Percentiles rank a stretch among this genome's conserved stretches.
These are phyloP conservation scores for Melanostigma gelatinosum DNA, from an alignment of 2,113 vertebrate genomes.

Conservation along the genomic window DNA sequence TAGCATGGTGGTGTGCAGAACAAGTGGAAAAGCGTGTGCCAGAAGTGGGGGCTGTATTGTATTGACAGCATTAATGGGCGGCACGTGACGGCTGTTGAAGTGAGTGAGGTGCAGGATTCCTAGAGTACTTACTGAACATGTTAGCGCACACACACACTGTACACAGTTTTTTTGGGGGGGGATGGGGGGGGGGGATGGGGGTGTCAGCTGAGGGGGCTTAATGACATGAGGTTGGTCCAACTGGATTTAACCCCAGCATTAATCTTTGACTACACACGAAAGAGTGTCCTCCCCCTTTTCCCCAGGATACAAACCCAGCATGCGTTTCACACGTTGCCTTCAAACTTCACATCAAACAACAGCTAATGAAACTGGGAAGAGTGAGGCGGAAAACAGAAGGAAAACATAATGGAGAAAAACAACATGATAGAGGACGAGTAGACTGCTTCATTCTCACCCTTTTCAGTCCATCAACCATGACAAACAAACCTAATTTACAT, in stretches of 20 bases:
- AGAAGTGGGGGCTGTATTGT: not conserved
- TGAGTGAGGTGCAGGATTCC: not conserved
- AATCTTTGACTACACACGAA: slow-evolving; percentile 12
- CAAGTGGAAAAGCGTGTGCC: slow-evolving; percentile 1
- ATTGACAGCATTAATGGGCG: slow-evolving; percentile 28
- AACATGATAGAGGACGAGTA: not conserved
- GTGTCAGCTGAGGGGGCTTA: slow-evolving; percentile 67
- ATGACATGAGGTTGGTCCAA: slow-evolving; percentile 44
- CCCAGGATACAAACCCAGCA: slow-evolving; percentile 5
- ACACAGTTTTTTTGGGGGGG: not conserved
- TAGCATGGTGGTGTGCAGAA: not conserved
- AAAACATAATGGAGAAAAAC: not conserved
- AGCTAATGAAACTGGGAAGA: slow-evolving; percentile 12
- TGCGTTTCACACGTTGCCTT: slow-evolving; percentile 29
- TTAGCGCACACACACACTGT: slow-evolving; percentile 16
- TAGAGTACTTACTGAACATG: slow-evolving; percentile 9
- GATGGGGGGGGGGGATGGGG: not conserved
- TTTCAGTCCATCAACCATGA: slow-evolving; percentile 9
- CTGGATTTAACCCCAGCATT: slow-evolving; percentile 49
- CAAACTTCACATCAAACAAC: slow-evolving; percentile 22
- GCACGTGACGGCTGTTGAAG: slow-evolving; percentile 9
- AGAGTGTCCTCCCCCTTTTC: not conserved
- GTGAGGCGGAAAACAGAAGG: not conserved
- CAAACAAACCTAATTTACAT: not conserved
- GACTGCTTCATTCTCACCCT: not conserved